A percentile compares a stretch with the other conserved stretches of the same genome.
These are phyloP conservation scores for Hylaeus volcanicus DNA, from an alignment of 1,140 invertebrate genomes.

Conservation along the genomic window DNA sequence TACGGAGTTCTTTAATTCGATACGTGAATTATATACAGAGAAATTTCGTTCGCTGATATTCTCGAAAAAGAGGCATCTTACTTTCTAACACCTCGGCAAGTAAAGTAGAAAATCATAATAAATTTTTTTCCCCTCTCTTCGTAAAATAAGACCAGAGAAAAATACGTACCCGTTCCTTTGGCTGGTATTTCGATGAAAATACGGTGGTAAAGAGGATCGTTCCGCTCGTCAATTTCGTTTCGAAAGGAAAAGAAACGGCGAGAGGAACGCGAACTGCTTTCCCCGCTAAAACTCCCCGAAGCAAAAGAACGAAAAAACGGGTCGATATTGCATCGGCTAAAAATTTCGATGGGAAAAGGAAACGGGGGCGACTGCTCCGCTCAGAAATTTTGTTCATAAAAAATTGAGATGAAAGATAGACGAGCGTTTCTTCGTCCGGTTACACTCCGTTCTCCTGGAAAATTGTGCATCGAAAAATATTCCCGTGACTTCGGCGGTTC, in stretches of 20 bases:
- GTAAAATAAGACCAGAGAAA: too few relatives aligned
- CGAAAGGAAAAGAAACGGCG: not conserved
- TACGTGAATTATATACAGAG: too few relatives aligned
- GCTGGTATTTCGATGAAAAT: not conserved
- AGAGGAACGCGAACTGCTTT: too few relatives aligned
- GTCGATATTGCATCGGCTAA: not conserved
- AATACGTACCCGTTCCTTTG: not conserved
- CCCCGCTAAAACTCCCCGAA: too few relatives aligned
- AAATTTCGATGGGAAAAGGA: not conserved
- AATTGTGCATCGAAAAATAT: slow-evolving; percentile 20
- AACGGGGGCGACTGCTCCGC: not conserved
- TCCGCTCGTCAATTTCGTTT: not conserved
- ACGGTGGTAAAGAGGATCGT: not conserved
- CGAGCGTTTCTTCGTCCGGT: not conserved
- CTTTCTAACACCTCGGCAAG: too few relatives aligned
- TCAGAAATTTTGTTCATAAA: not conserved
- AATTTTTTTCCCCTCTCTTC: too few relatives aligned
- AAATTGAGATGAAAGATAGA: not conserved
- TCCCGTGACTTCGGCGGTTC: not conserved
- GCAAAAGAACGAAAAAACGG: not conserved
- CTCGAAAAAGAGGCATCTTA: too few relatives aligned
- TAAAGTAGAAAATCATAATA: too few relatives aligned
- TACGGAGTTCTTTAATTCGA: too few relatives aligned
- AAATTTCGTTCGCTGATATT: too few relatives aligned
- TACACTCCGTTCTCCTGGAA: not conserved